phyloP scores from a whole-genome alignment of 2,888 invertebrate genomes.

The Marronus borbonicus region DNA sequence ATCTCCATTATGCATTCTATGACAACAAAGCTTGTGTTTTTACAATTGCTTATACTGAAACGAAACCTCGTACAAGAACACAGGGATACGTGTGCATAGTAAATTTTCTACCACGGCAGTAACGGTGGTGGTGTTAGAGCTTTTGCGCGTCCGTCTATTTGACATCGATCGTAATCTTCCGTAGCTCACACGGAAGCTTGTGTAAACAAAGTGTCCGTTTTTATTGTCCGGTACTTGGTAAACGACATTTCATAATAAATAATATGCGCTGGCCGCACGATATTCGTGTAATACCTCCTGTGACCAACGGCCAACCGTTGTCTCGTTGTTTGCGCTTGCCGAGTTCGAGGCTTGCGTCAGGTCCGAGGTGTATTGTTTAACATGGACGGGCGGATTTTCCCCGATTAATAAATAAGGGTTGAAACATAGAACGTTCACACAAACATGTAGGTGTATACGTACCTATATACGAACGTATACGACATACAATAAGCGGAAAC shows the following conservation, averaged over 20 bases:
- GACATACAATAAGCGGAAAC: background rate
- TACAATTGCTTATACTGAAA: too few relatives aligned
- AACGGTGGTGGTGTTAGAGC: background rate
- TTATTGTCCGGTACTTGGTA: conserved; percentile 42
- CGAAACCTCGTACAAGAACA: background rate
- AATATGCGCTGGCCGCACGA: conserved; percentile 28
- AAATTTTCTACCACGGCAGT: background rate
- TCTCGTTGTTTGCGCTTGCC: background rate
- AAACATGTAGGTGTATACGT: background rate
- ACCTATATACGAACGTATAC: background rate
- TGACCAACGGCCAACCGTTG: background rate
- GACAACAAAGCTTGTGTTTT: too few relatives aligned
- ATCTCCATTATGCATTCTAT: too few relatives aligned
- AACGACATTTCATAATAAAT: conserved; percentile 46
- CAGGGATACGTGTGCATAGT: background rate
- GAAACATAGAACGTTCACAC: conserved; percentile 6
- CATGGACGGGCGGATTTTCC: conserved; percentile 36
- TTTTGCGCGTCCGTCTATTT: conserved; percentile 33
- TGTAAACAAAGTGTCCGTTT: conserved; percentile 46
- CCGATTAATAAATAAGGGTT: conserved; percentile 44
- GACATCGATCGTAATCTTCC: conserved; percentile 45
- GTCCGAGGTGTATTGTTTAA: conserved; percentile 42
- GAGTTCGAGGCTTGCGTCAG: conserved; percentile 13
- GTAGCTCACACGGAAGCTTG: conserved; percentile 43
- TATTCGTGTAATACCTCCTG: conserved; percentile 28